Evolutionary conservation across 37 sponge, comb jelly and placozoan genomes (phyloP), one percentile per base, ranked within the genome.

Genomic region (Spongia lamella): DNA sequence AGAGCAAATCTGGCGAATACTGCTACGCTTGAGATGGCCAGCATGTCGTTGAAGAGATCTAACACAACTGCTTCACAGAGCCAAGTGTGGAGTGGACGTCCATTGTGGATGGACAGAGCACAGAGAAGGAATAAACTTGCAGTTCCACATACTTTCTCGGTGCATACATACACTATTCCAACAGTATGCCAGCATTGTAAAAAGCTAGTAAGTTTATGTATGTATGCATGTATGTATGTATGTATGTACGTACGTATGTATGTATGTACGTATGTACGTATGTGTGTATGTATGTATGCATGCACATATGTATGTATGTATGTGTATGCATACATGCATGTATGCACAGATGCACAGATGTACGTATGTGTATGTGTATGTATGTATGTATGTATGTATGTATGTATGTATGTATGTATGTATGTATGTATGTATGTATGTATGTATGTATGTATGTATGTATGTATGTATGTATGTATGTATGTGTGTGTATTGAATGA

Each of bases 101-200:
- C 92, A 14, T 65, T 84, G 29, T 91, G 88, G 92, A 81, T 91
- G 1, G 92, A 91, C 61, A 64, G 79, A 20, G 83, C 92, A 5
- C 78, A 86, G 50, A 5, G 47, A 13, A 71, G 77, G 63, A 57
- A 60, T 53, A 65, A 78, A 38, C 86, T 55, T 7, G 68, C 79
- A 19, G 89, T 97, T 4, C 97, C 97, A 1, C 97, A 97, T 82
- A 88, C 90, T 1, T 91, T 93, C 75, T 89, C 78, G 27, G 68
- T 85, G 9, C 91, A 90, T 32, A 88, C 86, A n/a, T 90, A 70
- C 72, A 81, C 70, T 63, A 74, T 75, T 21, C 89, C 87, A 0
- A 97, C 97, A 2, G 82, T 72, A 35, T 97, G 97, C 53, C 74
- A 82, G 53, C 75, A 82, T 67, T 97, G 97, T 78, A 90, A 87